A percentile compares a stretch with the other conserved stretches of the same genome.
Evolutionary conservation across 2,113 vertebrate genomes (phyloP).

Genomic region (Indicator maculatus): DNA sequence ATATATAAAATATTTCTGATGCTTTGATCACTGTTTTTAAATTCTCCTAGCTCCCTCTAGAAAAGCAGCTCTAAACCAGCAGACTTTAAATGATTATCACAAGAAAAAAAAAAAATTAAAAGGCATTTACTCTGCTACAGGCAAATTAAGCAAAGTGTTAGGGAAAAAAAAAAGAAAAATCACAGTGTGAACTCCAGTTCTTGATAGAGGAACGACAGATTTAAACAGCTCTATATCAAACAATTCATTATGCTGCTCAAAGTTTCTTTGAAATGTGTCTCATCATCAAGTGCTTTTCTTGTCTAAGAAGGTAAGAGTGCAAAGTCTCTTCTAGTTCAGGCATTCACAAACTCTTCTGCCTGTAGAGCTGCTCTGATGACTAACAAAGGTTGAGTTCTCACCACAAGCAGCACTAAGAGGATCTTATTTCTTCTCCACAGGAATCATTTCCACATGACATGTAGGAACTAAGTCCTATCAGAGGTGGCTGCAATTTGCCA

Average conservation of each 20-base stretch:
- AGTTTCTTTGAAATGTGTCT: not conserved
- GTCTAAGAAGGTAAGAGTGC: not conserved
- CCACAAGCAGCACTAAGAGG: not conserved
- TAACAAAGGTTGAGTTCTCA: not conserved
- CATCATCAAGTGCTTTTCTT: not conserved
- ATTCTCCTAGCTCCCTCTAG: not conserved
- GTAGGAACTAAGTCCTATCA: not conserved
- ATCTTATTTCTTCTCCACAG: not conserved
- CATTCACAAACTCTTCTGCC: not conserved
- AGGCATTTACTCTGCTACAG: not conserved
- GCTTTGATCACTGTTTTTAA: not conserved
- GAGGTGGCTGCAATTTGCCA: not conserved
- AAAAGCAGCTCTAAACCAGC: not conserved
- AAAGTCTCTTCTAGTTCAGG: not conserved
- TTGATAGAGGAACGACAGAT: not conserved
- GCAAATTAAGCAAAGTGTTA: not conserved
- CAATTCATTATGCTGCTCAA: not conserved
- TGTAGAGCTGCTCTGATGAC: not conserved
- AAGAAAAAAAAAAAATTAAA: not conserved
- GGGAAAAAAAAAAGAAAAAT: not conserved
- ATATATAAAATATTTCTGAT: not conserved
- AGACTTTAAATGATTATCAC: not conserved
- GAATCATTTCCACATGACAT: not conserved
- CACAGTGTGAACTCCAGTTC: not conserved
- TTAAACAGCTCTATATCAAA: not conserved